Evolutionary conservation across 2,797 vertebrate genomes (phyloP).

Genomic region (Sciurus carolinensis): DNA sequence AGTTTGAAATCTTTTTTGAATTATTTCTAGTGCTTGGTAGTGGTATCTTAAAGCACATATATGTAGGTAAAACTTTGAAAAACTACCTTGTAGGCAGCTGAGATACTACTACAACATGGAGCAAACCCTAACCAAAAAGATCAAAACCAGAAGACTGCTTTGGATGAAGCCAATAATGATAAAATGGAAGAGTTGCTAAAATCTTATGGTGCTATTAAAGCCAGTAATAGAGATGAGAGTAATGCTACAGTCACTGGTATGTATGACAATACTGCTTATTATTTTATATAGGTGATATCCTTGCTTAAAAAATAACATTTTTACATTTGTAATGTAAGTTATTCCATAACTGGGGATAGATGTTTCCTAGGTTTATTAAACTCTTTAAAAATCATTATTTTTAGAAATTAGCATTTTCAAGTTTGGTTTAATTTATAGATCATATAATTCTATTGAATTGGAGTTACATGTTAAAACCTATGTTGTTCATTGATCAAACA

Average conservation of each 20-base stretch:
- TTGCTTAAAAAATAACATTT: slow-evolving; percentile 65
- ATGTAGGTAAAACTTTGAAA: slow-evolving; percentile 62
- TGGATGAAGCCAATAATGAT: slow-evolving; percentile 87
- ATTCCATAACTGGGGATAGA: background rate
- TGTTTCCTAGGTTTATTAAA: slow-evolving; percentile 53
- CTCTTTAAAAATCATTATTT: slow-evolving; percentile 45
- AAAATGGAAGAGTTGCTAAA: slow-evolving; percentile 90
- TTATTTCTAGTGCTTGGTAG: slow-evolving; percentile 21
- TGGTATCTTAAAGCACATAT: slow-evolving; percentile 38
- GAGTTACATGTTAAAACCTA: slow-evolving; percentile 44
- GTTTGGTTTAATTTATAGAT: slow-evolving; percentile 57
- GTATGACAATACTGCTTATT: slow-evolving; percentile 43
- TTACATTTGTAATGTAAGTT: slow-evolving; percentile 2
- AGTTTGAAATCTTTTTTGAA: slow-evolving; percentile 5
- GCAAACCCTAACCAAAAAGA: slow-evolving; percentile 89
- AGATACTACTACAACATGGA: slow-evolving; percentile 92
- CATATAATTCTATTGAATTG: slow-evolving; percentile 13
- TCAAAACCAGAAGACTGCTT: slow-evolving; percentile 87
- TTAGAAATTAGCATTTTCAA: slow-evolving; percentile 55
- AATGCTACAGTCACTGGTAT: slow-evolving; percentile 78
- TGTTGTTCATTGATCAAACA: slow-evolving; percentile 10
- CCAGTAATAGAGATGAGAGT: slow-evolving; percentile 32
- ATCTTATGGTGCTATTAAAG: slow-evolving; percentile 76
- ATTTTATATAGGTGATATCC: background rate
- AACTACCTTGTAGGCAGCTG: slow-evolving; percentile 88